Evolutionary conservation across 2,797 vertebrate species (phyloP).

Genomic region (Enteromius anoplus): DNA sequence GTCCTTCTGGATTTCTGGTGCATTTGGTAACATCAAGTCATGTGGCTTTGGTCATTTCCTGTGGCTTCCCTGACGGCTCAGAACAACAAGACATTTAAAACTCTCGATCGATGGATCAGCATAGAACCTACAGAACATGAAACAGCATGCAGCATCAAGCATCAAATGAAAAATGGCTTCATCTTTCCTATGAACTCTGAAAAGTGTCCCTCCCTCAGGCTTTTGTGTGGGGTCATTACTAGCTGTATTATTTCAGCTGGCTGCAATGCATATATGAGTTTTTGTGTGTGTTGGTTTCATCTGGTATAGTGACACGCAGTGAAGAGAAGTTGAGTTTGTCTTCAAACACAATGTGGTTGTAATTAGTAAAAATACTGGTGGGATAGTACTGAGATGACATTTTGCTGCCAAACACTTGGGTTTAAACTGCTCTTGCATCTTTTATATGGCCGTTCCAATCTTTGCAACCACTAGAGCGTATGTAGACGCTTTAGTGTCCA

Average conservation of each 20-base stretch:
- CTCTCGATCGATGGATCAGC: conserved; percentile 10
- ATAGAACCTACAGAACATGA: conserved; percentile 4
- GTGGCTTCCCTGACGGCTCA: background rate
- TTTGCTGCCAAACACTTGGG: conserved; percentile 46
- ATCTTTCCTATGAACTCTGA: conserved; percentile 39
- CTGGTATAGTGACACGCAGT: conserved; percentile 18
- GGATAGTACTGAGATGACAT: conserved; percentile 54
- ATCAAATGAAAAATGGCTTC: conserved; percentile 20
- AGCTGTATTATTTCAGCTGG: conserved; percentile 48
- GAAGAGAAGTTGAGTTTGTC: conserved; percentile 38
- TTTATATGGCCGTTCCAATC: conserved; percentile 55
- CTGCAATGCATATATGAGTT: conserved; percentile 5
- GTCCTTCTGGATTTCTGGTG: conserved; percentile 16
- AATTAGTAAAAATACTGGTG: conserved; percentile 54
- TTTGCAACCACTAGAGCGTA: conserved; percentile 37
- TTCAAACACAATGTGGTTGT: conserved; percentile 56
- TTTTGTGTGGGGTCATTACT: conserved; percentile 39
- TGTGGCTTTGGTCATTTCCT: conserved; percentile 36
- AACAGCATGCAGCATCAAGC: background rate
- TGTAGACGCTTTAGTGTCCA: conserved; percentile 7
- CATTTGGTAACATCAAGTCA: conserved; percentile 29
- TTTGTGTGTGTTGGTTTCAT: conserved; percentile 28
- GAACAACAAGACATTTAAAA: conserved; percentile 6
- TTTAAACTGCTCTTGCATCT: conserved; percentile 48
- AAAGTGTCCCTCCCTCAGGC: conserved; percentile 27